These are phyloP conservation scores for Pollicipes pollicipes DNA, from an alignment of 1,140 invertebrate species.

Conservation along the genomic window DNA sequence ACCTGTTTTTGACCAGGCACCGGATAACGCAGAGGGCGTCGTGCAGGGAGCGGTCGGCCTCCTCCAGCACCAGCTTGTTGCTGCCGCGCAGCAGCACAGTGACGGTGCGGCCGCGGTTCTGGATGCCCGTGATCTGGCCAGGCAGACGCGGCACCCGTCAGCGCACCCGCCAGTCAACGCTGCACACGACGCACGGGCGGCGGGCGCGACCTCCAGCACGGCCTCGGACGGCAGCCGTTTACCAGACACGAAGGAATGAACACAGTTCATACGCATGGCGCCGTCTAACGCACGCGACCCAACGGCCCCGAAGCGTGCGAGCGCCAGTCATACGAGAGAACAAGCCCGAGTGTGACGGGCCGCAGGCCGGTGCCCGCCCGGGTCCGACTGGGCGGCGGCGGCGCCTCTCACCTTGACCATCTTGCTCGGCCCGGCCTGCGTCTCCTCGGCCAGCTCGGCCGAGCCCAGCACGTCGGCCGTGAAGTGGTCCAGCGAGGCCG, in stretches of 20 bases:
- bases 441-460: slow-evolving; percentile 89
- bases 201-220: no score
- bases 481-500: slow-evolving; percentile 97
- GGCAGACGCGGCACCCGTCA: slow-evolving; percentile 9
- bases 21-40: slow-evolving; percentile 96
- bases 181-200: slow-evolving; percentile 26
- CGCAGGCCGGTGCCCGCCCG: no score
- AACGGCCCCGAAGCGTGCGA: no score
- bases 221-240: no score
- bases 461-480: slow-evolving; percentile 70
- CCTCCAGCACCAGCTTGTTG: slow-evolving; percentile 64
- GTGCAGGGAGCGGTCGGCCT: slow-evolving; percentile 72
- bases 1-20: slow-evolving; percentile 82
- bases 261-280: no score
- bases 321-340: no score
- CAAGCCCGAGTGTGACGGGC: no score
- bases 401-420: slow-evolving; percentile 40
- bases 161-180: neutral
- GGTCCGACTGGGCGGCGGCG: no score
- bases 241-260: no score
- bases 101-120: slow-evolving; percentile 72
- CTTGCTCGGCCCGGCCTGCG: slow-evolving; percentile 71
- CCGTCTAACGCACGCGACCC: no score
- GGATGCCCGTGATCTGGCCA: slow-evolving; percentile 75
- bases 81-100: slow-evolving; percentile 87